Percentiles rank a stretch among this genome's conserved stretches.
phyloP scores from a whole-genome alignment of 1,140 invertebrate species.

The Lordiphosa mommai region DNA sequence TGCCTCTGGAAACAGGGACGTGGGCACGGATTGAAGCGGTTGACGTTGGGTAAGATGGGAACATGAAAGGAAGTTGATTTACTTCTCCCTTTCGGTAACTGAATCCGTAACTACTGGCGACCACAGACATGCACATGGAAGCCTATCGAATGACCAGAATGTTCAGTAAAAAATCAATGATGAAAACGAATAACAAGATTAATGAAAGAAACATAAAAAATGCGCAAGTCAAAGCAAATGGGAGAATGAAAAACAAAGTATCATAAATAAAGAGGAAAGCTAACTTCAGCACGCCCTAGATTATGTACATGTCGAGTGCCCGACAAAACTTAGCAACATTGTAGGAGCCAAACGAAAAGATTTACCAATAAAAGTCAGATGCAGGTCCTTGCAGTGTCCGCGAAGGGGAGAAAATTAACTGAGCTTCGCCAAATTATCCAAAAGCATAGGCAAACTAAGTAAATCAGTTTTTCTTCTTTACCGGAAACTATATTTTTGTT shows the following conservation, averaged over 20 bases:
- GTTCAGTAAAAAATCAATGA: not conserved
- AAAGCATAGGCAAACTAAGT: too few species aligned
- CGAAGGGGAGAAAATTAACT: too few species aligned
- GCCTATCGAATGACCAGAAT: slow-evolving; percentile 32
- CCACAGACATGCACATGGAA: slow-evolving; percentile 33
- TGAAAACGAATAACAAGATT: slow-evolving; percentile 2
- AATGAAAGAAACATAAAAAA: slow-evolving; percentile 4
- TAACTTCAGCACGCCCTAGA: too few species aligned
- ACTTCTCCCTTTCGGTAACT: slow-evolving; percentile 20
- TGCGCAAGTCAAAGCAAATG: not conserved
- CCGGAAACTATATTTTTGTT: too few species aligned
- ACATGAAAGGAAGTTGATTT: too few species aligned
- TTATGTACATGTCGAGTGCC: not conserved
- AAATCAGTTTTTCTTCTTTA: too few species aligned
- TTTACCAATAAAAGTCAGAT: too few species aligned
- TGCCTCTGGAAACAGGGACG: slow-evolving; percentile 13
- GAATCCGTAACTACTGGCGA: slow-evolving; percentile 27
- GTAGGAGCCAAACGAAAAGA: too few species aligned
- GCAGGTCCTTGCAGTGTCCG: too few species aligned
- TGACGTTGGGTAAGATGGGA: too few species aligned
- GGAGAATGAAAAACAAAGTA: not conserved
- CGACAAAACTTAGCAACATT: too few species aligned
- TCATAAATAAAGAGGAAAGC: slow-evolving; percentile 14
- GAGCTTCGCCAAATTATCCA: too few species aligned
- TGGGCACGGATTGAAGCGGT: not conserved